phyloP scores from a whole-genome alignment of 2,113 vertebrate species.

The Elaphurus davidianus region DNA sequence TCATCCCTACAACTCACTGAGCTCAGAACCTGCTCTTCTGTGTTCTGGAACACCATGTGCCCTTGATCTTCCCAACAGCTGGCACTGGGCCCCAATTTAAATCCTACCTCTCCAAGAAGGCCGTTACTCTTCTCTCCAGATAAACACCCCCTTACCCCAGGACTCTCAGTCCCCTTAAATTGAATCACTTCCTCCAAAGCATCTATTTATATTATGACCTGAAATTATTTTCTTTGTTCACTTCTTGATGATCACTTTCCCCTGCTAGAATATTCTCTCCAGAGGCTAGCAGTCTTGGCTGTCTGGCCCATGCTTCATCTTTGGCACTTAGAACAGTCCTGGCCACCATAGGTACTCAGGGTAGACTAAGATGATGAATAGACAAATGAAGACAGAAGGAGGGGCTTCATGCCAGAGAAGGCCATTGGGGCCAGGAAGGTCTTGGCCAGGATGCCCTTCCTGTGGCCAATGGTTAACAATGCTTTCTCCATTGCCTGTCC shows the following conservation, averaged over 20 bases:
- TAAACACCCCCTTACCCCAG: neutral
- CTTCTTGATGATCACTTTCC: neutral
- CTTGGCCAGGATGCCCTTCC: neutral
- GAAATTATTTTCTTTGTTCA: neutral
- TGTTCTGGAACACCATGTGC: neutral
- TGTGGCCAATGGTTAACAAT: fast-evolving
- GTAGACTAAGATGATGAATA: too few species aligned
- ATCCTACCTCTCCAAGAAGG: neutral
- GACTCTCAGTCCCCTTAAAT: neutral
- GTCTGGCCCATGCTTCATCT: neutral
- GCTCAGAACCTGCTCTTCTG: neutral
- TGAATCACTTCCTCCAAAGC: neutral
- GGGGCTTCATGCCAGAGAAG: neutral
- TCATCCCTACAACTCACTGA: neutral
- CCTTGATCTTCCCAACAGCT: neutral
- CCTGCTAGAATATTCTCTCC: neutral
- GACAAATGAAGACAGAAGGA: neutral
- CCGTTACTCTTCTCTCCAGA: neutral
- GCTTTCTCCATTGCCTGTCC: neutral
- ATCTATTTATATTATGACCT: neutral
- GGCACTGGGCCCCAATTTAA: neutral
- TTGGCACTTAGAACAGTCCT: neutral
- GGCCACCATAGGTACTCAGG: neutral
- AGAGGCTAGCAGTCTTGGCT: neutral
- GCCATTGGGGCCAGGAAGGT: neutral